These are phyloP conservation scores for Amiota communis DNA, from an alignment of 2,888 invertebrate species.

Conservation along the genomic window DNA sequence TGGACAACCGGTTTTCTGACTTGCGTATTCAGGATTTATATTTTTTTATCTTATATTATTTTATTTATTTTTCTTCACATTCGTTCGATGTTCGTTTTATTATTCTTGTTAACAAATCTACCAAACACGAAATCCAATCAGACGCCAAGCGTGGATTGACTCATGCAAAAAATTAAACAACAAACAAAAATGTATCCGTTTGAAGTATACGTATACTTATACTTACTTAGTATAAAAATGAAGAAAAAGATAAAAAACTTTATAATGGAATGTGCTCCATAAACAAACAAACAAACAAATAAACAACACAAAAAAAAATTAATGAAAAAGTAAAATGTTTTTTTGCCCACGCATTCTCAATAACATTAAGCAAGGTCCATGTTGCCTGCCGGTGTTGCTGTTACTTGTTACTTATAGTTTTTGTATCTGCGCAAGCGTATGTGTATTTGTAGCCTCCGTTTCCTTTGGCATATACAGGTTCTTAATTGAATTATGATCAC, in stretches of 20 bases:
- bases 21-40: slow-evolving; percentile 20
- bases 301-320: too few relatives aligned
- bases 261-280: slow-evolving; percentile 22
- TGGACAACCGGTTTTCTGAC: slow-evolving; percentile 28
- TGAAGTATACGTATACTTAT: too few relatives aligned
- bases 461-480: slow-evolving; percentile 57
- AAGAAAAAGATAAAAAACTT: neutral
- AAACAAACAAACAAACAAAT: neutral
- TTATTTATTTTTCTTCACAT: slow-evolving; percentile 27
- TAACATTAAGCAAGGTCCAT: slow-evolving; percentile 28
- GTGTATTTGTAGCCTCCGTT: slow-evolving; percentile 37
- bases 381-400: slow-evolving; percentile 8
- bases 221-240: slow-evolving; percentile 2
- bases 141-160: slow-evolving; percentile 46
- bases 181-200: slow-evolving; percentile 43
- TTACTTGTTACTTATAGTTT: neutral
- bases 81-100: slow-evolving; percentile 42
- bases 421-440: neutral
- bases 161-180: slow-evolving; percentile 50
- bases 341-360: slow-evolving; percentile 24
- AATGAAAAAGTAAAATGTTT: neutral
- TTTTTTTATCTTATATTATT: slow-evolving; percentile 15
- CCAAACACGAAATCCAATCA: slow-evolving; percentile 64
- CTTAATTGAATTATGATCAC: slow-evolving; percentile 63
- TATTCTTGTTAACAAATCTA: slow-evolving; percentile 68